phyloP scores from a whole-genome alignment of 2,113 vertebrate species.

The Pelvicachromis taeniatus region DNA sequence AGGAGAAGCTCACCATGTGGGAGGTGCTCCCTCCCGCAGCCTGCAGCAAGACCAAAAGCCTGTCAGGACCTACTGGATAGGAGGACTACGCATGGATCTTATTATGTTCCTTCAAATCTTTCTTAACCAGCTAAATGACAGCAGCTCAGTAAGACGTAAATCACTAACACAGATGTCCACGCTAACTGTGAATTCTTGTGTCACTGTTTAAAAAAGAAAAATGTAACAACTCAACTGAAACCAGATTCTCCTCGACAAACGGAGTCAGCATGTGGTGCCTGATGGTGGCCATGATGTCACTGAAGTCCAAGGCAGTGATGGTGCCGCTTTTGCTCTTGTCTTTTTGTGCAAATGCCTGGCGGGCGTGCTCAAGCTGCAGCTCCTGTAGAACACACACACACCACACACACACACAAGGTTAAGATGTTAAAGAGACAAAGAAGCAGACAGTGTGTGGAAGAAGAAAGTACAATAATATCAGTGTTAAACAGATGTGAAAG shows the following conservation, averaged over 20 bases:
- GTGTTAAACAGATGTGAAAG: conserved; percentile 39
- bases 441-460: background rate
- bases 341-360: conserved; percentile 92
- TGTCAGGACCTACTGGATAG: background rate
- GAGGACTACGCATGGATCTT: background rate
- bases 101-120: background rate
- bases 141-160: background rate
- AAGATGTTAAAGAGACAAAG: background rate
- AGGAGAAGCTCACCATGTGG: conserved; percentile 98
- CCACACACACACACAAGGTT: background rate
- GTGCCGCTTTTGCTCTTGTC: conserved; percentile 90
- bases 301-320: conserved; percentile 94
- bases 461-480: conserved; percentile 29
- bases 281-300: conserved; percentile 95
- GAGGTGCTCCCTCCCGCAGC: conserved; percentile 91
- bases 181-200: background rate
- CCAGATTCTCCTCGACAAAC: conserved; percentile 97
- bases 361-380: conserved; percentile 90
- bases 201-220: background rate
- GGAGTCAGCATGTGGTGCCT: conserved; percentile 93
- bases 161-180: background rate
- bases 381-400: conserved; percentile 74
- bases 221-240: conserved; percentile 76
- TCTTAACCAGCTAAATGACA: background rate
- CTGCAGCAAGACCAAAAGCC: conserved; percentile 62